These are phyloP conservation scores for Pagetopsis macropterus DNA, from an alignment of 2,797 vertebrate species.

Conservation along the genomic window DNA sequence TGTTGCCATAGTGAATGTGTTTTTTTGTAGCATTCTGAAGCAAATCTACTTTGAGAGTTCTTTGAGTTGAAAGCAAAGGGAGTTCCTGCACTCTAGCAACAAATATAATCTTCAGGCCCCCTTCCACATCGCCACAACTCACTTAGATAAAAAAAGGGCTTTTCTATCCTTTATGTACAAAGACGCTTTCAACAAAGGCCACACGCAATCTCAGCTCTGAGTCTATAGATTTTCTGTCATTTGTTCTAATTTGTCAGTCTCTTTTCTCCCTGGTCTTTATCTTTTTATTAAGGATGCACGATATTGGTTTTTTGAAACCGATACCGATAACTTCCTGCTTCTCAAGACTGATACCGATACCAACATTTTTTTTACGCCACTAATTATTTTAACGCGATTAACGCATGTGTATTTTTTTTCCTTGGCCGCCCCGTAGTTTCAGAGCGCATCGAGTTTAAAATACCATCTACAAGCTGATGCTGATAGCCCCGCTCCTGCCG, in stretches of 20 bases:
- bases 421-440: no score
- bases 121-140: constrained; percentile 51
- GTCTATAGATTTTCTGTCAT: constrained; percentile 70
- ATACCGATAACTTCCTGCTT: no score
- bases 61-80: constrained; percentile 49
- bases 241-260: constrained; percentile 69
- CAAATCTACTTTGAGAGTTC: constrained; percentile 45
- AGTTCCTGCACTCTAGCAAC: constrained; percentile 39
- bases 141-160: constrained; percentile 61
- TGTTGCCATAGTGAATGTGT: constrained; percentile 9
- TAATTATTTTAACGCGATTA: no score
- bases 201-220: constrained; percentile 53
- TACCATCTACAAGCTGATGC: no score
- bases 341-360: no score
- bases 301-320: no score
- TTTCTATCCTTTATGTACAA: constrained; percentile 64
- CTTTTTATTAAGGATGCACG: constrained; percentile 33
- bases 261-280: constrained; percentile 33
- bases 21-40: constrained; percentile 38
- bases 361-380: no score
- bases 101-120: constrained; percentile 55
- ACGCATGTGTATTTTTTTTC: no score
- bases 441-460: no score
- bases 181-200: constrained; percentile 58
- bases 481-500: no score